Evolutionary conservation across 2,797 vertebrate genomes (phyloP).

Genomic region (Meda fulgida): DNA sequence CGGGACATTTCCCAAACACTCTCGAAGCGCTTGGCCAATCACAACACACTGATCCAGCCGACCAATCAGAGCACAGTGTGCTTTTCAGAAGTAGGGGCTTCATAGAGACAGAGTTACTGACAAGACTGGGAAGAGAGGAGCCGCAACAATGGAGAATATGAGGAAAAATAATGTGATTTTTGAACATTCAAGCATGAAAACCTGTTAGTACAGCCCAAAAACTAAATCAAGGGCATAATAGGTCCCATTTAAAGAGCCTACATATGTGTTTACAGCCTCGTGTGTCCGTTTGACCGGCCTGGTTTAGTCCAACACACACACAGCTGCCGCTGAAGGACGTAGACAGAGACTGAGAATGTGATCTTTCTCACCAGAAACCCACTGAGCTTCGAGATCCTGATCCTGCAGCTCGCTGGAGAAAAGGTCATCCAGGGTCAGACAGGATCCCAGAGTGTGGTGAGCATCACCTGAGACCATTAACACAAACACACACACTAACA

Average conservation of each 20-base stretch:
- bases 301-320: not conserved
- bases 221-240: not conserved
- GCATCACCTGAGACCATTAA: slow-evolving; percentile 65
- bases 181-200: not conserved
- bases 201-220: not conserved
- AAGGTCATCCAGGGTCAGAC: slow-evolving; percentile 76
- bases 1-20: too few species aligned
- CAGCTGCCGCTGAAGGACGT: not conserved
- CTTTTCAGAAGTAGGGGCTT: too few species aligned
- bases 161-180: too few species aligned
- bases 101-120: too few species aligned
- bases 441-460: slow-evolving; percentile 62
- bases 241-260: not conserved
- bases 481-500: not conserved
- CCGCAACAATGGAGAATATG: too few species aligned
- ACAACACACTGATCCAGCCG: too few species aligned
- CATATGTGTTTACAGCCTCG: not conserved
- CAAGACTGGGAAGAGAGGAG: too few species aligned
- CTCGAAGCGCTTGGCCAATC: too few species aligned
- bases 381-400: slow-evolving; percentile 73
- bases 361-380: slow-evolving; percentile 74
- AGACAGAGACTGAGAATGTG: slow-evolving; percentile 30
- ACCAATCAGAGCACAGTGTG: too few species aligned
- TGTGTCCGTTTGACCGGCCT: not conserved
- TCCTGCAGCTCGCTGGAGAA: slow-evolving; percentile 72